Evolutionary conservation across 2,797 vertebrate species (phyloP).

Genomic region (Enteromius afrohamiltoni): DNA sequence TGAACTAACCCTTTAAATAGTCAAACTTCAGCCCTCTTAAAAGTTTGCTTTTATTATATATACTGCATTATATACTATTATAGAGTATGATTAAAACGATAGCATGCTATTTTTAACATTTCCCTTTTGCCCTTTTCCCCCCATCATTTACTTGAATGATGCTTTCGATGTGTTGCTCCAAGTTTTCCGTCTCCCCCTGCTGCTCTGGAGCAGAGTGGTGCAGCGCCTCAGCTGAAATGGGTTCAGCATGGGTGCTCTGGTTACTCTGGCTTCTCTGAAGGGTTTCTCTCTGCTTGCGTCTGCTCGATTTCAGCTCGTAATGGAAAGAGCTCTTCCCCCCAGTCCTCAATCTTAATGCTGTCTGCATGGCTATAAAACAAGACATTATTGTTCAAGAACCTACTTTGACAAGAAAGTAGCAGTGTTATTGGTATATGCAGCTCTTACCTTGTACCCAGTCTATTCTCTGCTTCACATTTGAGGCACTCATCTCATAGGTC

Average conservation of each 20-base stretch:
- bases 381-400: background rate
- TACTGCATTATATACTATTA: too few species aligned
- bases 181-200: constrained; percentile 37
- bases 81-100: background rate
- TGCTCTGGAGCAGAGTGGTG: constrained; percentile 6
- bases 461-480: constrained; percentile 78
- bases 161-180: constrained; percentile 51
- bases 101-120: background rate
- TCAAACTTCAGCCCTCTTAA: background rate
- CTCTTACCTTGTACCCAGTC: constrained; percentile 75
- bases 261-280: constrained; percentile 44
- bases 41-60: background rate
- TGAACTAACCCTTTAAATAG: background rate
- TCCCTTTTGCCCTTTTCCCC: background rate
- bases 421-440: background rate
- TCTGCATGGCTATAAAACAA: constrained; percentile 72
- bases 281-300: constrained; percentile 70
- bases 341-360: constrained; percentile 72
- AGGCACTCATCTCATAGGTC: constrained; percentile 82
- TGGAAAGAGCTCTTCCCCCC: constrained; percentile 75
- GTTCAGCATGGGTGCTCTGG: constrained; percentile 33
- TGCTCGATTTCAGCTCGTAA: constrained; percentile 76
- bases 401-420: background rate
- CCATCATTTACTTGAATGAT: constrained; percentile 55
- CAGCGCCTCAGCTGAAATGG: constrained; percentile 1